Conservation (phyloP, 2,113 vertebrate genomes). For the Antennarius striatus region DNA sequence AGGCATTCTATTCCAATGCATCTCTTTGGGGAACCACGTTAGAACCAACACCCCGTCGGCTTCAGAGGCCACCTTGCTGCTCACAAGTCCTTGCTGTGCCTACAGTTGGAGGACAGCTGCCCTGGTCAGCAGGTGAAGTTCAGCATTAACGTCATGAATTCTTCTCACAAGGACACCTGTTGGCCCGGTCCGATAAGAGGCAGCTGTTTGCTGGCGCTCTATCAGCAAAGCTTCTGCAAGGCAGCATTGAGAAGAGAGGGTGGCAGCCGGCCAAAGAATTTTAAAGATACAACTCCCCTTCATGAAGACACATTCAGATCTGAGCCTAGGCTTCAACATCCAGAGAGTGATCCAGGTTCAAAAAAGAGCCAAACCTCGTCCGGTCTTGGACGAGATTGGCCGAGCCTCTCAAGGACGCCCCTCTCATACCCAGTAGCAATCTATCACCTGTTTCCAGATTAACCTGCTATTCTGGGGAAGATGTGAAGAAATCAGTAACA, state of each 20-base stretch:
- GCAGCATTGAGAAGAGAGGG: slow-evolving; percentile 33
- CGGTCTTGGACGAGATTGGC: no score
- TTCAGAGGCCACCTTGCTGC: neutral
- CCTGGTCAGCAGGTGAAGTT: slow-evolving; percentile 74
- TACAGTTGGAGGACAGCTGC: slow-evolving; percentile 27
- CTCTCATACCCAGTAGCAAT: no score
- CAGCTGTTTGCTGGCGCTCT: slow-evolving; percentile 38
- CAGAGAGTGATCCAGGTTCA: no score
- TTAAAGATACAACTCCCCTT: slow-evolving; percentile 18
- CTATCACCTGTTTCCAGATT: no score
- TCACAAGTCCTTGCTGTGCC: neutral
- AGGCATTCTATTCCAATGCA: no score
- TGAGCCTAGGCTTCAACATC: no score
- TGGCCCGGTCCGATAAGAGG: slow-evolving; percentile 67
- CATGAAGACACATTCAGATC: neutral
- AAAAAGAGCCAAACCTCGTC: no score
- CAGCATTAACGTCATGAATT: slow-evolving; percentile 71
- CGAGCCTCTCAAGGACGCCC: no score
- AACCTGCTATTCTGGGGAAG: no score
- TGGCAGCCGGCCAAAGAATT: slow-evolving; percentile 5
- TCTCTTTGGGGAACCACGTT: no score
- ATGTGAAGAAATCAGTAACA: no score
- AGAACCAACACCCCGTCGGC: no score
- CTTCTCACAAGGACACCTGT: slow-evolving; percentile 79
- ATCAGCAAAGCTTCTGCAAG: slow-evolving; percentile 36